Evolutionary conservation across 1,140 invertebrate genomes (phyloP), one percentile per base, ranked within the genome.

Genomic region (Papilio polyxenes): DNA sequence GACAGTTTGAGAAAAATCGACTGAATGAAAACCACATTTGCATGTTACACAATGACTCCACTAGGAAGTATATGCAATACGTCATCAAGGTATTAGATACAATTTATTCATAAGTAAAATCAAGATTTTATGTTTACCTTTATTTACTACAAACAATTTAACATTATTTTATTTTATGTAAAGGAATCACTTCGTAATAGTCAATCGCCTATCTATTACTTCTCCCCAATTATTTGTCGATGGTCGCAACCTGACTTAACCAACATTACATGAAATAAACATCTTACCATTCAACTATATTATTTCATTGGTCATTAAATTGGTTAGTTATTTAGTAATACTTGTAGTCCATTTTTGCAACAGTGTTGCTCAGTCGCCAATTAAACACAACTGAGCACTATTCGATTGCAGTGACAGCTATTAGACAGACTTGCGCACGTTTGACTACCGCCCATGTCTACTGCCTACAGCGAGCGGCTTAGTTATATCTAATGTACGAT

Each of bases 401-500:
- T 31, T 72, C 31, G 65, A 72, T 72, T 37, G 31, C 65, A 72
- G 31, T 72, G 65, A 72, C 65, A 72, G 65, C 31, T 37, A 72
- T 72, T 37, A 72, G 65, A 72, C 31, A 72, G 4, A 72, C 31
- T 40, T 9, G 65, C 62, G 10, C 62, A 65, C 62, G 11, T 23
- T 23, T 31, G 23, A 65, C 20, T 65, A 65, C 62, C 11, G 62
- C 23, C 62, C 3, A 13, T 37, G 31, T 37, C 31, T 72, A 72
- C 31, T 72, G 15, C 31, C 31, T 72, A 23, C 3, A 15, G 11
- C 9, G 20, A 3, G 7, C 31, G 20, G 13, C 23, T 23, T 65
- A 8, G 20, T 69, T 69, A 20, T 20, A 23, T 62, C 59, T 69
- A 69, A 9, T 69, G 6, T 37, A 13, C 23, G 23, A n/a, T n/a